A percentile compares a stretch with the other conserved stretches of the same genome.
Conservation (phyloP, 2,797 vertebrate species). For the Sphenopsis melanotis region DNA sequence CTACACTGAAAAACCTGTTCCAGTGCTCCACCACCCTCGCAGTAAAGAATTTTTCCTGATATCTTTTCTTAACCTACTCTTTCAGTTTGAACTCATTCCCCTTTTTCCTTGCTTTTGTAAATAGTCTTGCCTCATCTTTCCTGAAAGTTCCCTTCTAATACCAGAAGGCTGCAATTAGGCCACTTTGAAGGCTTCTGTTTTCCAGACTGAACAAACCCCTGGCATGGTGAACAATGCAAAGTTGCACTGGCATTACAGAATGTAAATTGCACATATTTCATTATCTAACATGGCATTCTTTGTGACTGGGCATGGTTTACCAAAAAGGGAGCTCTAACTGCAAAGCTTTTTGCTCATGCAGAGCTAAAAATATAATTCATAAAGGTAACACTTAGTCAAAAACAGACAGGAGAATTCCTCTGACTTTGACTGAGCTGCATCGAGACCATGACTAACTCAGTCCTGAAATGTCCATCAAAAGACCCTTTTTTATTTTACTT, state of each 20-base stretch:
- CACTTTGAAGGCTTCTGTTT: not conserved
- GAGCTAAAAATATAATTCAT: not conserved
- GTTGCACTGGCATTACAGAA: not conserved
- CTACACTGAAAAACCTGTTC: not conserved
- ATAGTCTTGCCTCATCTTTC: not conserved
- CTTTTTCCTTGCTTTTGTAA: not conserved
- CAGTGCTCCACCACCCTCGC: accelerated
- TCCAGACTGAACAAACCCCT: not conserved
- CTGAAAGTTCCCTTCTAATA: not conserved
- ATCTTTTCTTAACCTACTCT: not conserved
- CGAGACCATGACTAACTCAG: not conserved
- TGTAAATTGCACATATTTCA: not conserved
- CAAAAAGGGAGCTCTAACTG: not conserved
- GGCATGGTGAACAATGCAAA: not conserved
- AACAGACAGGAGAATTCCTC: not conserved
- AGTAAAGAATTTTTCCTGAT: not conserved
- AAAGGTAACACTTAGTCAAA: not conserved
- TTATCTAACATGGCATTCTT: not conserved
- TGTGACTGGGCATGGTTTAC: not conserved
- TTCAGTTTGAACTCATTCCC: not conserved
- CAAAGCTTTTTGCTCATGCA: not conserved
- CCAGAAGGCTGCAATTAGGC: not conserved
- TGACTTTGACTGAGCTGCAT: not conserved
- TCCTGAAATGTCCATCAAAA: not conserved
- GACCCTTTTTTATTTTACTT: not conserved